These are phyloP conservation scores for Agrilus planipennis DNA, from an alignment of 1,140 invertebrate species.

Conservation along the genomic window DNA sequence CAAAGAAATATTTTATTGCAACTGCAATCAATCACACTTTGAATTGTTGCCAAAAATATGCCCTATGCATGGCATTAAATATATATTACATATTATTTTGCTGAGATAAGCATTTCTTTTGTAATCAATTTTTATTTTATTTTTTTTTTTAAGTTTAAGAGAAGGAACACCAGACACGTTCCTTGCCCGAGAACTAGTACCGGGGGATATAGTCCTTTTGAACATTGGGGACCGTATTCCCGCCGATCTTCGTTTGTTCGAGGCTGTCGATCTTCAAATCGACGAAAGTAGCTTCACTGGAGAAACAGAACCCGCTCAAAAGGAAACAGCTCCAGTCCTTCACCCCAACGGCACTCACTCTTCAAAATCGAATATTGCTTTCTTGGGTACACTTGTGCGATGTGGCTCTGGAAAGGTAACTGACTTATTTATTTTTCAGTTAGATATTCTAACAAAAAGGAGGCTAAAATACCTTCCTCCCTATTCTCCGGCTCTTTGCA, in stretches of 20 bases:
- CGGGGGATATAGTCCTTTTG: slow-evolving; percentile 92
- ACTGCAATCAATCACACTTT: too few relatives aligned
- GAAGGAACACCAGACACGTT: slow-evolving; percentile 83
- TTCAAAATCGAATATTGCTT: slow-evolving; percentile 85
- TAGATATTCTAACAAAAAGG: too few relatives aligned
- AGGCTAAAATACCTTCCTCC: too few relatives aligned
- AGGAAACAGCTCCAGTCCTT: slow-evolving; percentile 50
- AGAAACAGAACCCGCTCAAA: slow-evolving; percentile 75
- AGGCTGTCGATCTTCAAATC: slow-evolving; percentile 80
- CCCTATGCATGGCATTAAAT: too few relatives aligned
- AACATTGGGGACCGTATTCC: slow-evolving; percentile 93
- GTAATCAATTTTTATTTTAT: slow-evolving; percentile 13
- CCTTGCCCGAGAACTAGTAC: slow-evolving; percentile 88
- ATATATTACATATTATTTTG: too few relatives aligned
- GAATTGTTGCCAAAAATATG: too few relatives aligned
- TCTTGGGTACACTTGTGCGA: slow-evolving; percentile 96
- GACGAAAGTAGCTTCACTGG: slow-evolving; percentile 99
- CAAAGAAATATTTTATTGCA: too few relatives aligned
- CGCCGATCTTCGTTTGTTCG: slow-evolving; percentile 87
- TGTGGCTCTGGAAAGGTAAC: slow-evolving; percentile 91
- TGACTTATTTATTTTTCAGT: too few relatives aligned
- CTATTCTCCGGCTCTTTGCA: too few relatives aligned
- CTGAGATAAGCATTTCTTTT: slow-evolving; percentile 1
- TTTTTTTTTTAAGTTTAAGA: slow-evolving; percentile 52
- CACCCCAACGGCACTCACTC: slow-evolving; percentile 52